phyloP scores from a whole-genome alignment of 2,888 invertebrate genomes.

The Pteria penguin region DNA sequence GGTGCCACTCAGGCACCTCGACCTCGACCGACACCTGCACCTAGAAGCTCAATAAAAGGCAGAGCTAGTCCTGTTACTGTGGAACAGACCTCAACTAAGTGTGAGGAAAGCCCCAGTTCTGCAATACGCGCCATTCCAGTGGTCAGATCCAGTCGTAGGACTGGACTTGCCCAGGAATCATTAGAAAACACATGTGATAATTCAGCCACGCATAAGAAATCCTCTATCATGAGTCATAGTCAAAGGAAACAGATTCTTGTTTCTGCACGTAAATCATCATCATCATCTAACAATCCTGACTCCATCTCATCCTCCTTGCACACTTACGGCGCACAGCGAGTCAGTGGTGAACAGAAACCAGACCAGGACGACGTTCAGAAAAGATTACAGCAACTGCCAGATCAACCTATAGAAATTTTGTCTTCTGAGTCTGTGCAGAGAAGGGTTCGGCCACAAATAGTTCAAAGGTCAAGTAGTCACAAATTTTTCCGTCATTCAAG shows the following conservation, averaged over 20 bases:
- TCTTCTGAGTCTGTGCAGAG: slow-evolving; percentile 10
- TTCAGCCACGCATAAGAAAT: background rate
- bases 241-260: background rate
- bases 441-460: slow-evolving; percentile 2
- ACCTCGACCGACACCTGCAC: slow-evolving; percentile 19
- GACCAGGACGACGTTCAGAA: background rate
- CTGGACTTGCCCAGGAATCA: background rate
- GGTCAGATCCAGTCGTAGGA: background rate
- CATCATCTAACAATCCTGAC: background rate
- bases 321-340: background rate
- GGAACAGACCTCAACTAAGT: background rate
- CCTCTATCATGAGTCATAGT: background rate
- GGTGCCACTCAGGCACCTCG: background rate
- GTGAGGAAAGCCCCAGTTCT: background rate
- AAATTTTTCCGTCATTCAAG: slow-evolving; percentile 21
- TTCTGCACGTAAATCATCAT: background rate
- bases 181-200: background rate
- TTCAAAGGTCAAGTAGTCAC: slow-evolving; percentile 28
- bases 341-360: background rate
- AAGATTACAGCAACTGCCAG: background rate
- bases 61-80: background rate
- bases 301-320: background rate
- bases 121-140: background rate
- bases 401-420: background rate
- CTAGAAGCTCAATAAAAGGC: background rate